A percentile compares a stretch with the other conserved stretches of the same genome.
phyloP scores from a whole-genome alignment of 2,113 vertebrate species.

The Grantiella picta region DNA sequence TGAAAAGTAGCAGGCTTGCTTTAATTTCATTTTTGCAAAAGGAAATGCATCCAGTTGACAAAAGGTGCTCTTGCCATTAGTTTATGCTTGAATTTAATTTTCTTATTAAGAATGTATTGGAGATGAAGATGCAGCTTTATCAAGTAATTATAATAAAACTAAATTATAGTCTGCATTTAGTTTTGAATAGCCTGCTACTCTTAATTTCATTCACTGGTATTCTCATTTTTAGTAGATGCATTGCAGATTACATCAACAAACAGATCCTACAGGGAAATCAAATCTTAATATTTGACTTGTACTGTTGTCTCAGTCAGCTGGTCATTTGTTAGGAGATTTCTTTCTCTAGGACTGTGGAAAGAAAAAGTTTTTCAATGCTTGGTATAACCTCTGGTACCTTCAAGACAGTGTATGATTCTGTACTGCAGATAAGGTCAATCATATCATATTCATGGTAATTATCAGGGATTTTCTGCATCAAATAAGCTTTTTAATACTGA shows the following conservation, averaged over 20 bases:
- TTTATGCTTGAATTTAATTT: background rate
- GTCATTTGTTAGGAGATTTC: background rate
- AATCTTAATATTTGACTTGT: background rate
- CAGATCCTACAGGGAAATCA: background rate
- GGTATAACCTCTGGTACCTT: background rate
- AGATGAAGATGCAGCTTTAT: background rate
- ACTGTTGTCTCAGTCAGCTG: background rate
- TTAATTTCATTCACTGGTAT: background rate
- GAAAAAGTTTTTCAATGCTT: background rate
- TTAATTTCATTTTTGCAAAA: background rate
- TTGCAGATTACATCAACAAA: background rate
- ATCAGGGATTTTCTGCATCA: background rate
- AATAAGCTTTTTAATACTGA: background rate
- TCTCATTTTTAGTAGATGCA: background rate
- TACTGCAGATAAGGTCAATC: background rate
- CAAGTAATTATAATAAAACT: background rate
- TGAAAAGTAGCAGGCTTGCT: background rate
- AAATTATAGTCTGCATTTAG: background rate
- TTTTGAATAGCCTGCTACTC: background rate
- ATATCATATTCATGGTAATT: background rate
- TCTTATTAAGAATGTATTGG: background rate
- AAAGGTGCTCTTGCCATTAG: background rate
- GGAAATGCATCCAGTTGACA: background rate
- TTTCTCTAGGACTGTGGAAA: background rate
- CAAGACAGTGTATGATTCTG: background rate